Conservation (phyloP, 2,113 vertebrate species). For the Colius striatus region DNA sequence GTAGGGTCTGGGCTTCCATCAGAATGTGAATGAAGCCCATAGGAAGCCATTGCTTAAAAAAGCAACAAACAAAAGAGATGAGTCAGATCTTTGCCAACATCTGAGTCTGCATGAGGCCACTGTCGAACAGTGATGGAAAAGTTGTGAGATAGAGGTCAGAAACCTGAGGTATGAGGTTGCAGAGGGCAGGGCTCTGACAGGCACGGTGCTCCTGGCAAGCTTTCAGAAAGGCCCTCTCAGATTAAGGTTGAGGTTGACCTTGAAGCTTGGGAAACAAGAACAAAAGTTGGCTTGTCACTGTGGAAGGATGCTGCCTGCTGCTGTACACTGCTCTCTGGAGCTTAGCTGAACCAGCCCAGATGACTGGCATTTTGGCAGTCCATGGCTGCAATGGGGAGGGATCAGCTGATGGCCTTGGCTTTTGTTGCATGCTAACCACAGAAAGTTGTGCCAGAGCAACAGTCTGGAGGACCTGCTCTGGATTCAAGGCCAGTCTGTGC, state of each 20-base stretch:
- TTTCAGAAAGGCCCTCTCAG: neutral
- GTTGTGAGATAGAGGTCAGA: neutral
- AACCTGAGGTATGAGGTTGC: neutral
- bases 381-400: neutral
- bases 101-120: neutral
- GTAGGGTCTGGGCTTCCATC: neutral
- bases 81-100: neutral
- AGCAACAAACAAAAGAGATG: neutral
- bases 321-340: fast-evolving
- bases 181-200: neutral
- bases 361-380: neutral
- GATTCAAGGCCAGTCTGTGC: neutral
- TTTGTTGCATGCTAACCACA: neutral
- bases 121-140: neutral
- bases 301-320: neutral
- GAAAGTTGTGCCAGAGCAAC: neutral
- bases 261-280: neutral
- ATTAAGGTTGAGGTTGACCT: neutral
- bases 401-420: neutral
- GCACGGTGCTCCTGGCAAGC: neutral
- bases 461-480: neutral
- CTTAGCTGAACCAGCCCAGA: neutral
- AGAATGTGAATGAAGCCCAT: neutral
- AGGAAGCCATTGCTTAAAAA: conserved; percentile 8
- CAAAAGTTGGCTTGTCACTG: neutral